A percentile compares a stretch with the other conserved stretches of the same genome.
phyloP scores from a whole-genome alignment of 2,888 invertebrate genomes.

The Linyphia triangularis region DNA sequence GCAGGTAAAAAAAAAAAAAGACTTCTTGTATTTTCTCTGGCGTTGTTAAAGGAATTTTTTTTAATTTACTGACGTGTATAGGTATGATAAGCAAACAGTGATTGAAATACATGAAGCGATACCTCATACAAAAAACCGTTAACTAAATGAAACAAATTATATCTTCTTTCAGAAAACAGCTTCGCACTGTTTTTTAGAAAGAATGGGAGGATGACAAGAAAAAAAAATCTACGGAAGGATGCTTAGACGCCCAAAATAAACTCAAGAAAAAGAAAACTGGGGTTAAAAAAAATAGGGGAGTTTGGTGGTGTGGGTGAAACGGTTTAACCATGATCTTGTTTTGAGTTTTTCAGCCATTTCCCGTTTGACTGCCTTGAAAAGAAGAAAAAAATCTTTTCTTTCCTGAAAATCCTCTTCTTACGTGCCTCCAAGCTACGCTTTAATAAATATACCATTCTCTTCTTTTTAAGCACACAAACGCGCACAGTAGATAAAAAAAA shows the following conservation, averaged over 20 bases:
- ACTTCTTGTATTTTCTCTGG: too few relatives aligned
- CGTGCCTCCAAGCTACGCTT: slow-evolving; percentile 59
- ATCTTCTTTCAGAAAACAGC: slow-evolving; percentile 5
- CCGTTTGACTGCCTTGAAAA: slow-evolving; percentile 55
- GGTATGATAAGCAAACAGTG: neutral
- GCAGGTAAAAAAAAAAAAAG: too few relatives aligned
- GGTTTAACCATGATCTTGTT: slow-evolving; percentile 74
- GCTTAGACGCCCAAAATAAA: slow-evolving; percentile 55
- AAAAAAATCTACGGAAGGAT: slow-evolving; percentile 22
- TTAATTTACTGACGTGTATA: too few relatives aligned
- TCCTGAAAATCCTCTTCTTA: slow-evolving; percentile 33
- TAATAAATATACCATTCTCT: slow-evolving; percentile 68
- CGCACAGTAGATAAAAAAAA: neutral
- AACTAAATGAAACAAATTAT: slow-evolving; percentile 26
- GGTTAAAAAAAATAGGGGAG: neutral
- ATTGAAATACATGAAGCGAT: neutral
- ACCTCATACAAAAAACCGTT: slow-evolving; percentile 11
- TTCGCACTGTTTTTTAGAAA: neutral
- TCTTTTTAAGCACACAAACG: slow-evolving; percentile 23
- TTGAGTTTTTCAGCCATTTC: slow-evolving; percentile 73
- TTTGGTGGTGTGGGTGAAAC: slow-evolving; percentile 40
- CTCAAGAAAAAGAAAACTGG: slow-evolving; percentile 19
- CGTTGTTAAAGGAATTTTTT: too few relatives aligned
- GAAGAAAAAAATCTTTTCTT: slow-evolving; percentile 28
- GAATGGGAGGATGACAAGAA: neutral